A percentile compares a stretch with the other conserved stretches of the same genome.
Conservation (phyloP, 1,140 invertebrate species). For the Camponotus floridanus region DNA sequence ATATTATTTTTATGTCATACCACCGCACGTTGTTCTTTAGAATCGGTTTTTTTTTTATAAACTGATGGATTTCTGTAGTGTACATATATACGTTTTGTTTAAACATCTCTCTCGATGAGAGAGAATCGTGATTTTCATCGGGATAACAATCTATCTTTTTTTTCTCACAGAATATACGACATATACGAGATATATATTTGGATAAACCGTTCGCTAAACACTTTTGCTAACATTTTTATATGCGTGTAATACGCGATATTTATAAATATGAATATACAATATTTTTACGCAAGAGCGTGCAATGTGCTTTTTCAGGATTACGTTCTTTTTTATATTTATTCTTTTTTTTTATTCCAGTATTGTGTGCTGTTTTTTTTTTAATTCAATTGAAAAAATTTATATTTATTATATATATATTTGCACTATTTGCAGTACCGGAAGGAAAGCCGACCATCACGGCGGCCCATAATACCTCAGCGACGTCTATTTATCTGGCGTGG, state of each 20-base stretch:
- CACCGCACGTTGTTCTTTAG: slow-evolving; percentile 30
- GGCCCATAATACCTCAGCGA: slow-evolving; percentile 91
- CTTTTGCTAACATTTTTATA: neutral
- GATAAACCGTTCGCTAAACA: neutral
- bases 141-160: slow-evolving; percentile 1
- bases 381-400: slow-evolving; percentile 8
- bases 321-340: neutral
- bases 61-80: slow-evolving; percentile 18
- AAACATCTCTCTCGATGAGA: neutral
- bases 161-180: slow-evolving; percentile 5
- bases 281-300: neutral
- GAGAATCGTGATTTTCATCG: slow-evolving; percentile 2
- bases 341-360: neutral
- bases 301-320: slow-evolving; percentile 41
- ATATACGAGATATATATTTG: slow-evolving; percentile 6
- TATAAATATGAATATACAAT: neutral
- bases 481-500: slow-evolving; percentile 91
- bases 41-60: slow-evolving; percentile 31
- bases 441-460: slow-evolving; percentile 91
- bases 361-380: neutral
- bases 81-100: neutral
- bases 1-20: slow-evolving; percentile 56
- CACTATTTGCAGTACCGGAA: slow-evolving; percentile 88
- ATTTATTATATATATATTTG: neutral
- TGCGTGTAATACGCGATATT: neutral